Evolutionary conservation across 1,140 invertebrate species (phyloP), one percentile per base, ranked within the genome.

Genomic region (Lordiphosa stackelbergi): DNA sequence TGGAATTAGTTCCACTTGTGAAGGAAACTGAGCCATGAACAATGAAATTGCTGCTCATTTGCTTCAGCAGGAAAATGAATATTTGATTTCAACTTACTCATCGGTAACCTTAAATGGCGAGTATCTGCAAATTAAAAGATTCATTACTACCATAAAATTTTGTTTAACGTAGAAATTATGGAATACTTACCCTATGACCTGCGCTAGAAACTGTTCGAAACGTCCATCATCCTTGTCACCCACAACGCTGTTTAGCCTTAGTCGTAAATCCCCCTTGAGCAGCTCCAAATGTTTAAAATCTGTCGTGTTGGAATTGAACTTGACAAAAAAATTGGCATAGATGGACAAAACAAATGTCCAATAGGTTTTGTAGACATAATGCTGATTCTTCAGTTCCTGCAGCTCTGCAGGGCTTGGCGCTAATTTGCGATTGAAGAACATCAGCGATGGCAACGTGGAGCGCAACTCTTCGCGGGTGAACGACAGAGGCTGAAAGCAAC

Each of bases 301-400:
- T 6, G 81, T 74, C 11, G 69, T 51, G 42, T 55, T 66, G 13
- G 73, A 75, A 46, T 81, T 83, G 48, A 73, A 85, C 38, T 87
- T 83, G 24, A 85, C 75, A 56, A 87, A 87, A 60, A 87, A 87
- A 47, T 74, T 85, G 42, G 85, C 85, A 66, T 87, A 87, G 40
- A 87, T 73, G 52, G 85, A 87, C 2, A 87, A 61, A 11, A 85
- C 75, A 59, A 87, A 87, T 11, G 85, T 87, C 85, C 85, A 87
- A 35, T 87, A 87, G 47, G 78, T 87, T 72, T 87, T 87, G 22
- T 87, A 84, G n/a, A 87, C 77, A 37, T 87, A 79, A 46, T 87
- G 78, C 46, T 87, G 85, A 12, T 83, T 81, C 35, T 78, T 61
- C 11, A 81, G 70, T 46, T 85, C 73, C 46, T 84, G 81, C 46